Conservation (phyloP, 2,888 invertebrate genomes). For the Isoperla grammatica region DNA sequence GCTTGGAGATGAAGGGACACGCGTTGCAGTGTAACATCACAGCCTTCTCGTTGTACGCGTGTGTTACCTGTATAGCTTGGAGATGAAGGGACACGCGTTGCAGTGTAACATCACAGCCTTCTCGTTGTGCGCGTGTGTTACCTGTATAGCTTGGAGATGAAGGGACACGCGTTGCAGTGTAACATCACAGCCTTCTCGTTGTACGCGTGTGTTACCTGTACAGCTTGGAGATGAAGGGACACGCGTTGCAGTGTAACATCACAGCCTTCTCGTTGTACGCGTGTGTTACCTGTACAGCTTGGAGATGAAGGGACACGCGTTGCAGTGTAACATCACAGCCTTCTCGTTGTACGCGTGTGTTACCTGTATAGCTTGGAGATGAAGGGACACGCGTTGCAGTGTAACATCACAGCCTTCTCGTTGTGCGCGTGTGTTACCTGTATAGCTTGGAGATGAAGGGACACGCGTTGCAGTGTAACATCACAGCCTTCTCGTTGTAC, state of each 20-base stretch:
- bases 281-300: constrained; percentile 59
- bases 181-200: constrained; percentile 54
- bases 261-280: constrained; percentile 79
- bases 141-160: constrained; percentile 57
- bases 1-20: too few relatives aligned
- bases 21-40: too few relatives aligned
- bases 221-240: constrained; percentile 46
- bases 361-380: constrained; percentile 81
- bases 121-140: too few relatives aligned
- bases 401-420: too few relatives aligned
- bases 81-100: too few relatives aligned
- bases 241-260: constrained; percentile 43
- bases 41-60: too few relatives aligned
- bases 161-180: constrained; percentile 39
- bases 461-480: not conserved
- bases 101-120: too few relatives aligned
- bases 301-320: constrained; percentile 24
- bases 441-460: too few relatives aligned
- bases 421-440: too few relatives aligned
- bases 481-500: constrained; percentile 50
- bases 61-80: too few relatives aligned
- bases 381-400: too few relatives aligned
- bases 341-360: constrained; percentile 87
- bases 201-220: too few relatives aligned
- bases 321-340: constrained; percentile 51